Evolutionary conservation across 2,113 vertebrate species (phyloP), one percentile per base, ranked within the genome.

Genomic region (Aspiorhynchus laticeps): DNA sequence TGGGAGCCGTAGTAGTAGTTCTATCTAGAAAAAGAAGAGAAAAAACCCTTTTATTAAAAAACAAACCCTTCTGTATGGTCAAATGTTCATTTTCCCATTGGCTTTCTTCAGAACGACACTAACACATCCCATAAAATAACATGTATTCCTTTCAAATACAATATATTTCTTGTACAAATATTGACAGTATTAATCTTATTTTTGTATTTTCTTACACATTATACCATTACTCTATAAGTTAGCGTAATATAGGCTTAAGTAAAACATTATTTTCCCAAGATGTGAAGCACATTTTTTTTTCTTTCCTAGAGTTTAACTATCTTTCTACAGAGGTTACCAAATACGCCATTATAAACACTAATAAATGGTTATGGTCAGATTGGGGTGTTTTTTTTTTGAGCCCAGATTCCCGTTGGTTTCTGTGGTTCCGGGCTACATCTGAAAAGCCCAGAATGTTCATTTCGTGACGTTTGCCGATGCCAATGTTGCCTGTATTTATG

Each of bases 121-220:
- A 93, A 94, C 95, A 96, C 96, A 95, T 94, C 94, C 95, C 94
- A 94, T 48, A 85, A 87, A 83, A 87, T 90, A 93, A 93, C 90
- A 77, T 92, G 69, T 92, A 89, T 92, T 95, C 89, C 94, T 94
- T 97, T 93, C 86, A 90, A 96, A 97, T 96, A 95, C 94, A 94
- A 96, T 98, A 97, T 98, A 97, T 94, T 98, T 98, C 96, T 97
- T 96, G 96, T 97, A 97, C 96, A 96, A 96, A 95, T 94, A 96
- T 97, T 97, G 96, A 98, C 98, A 99, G 98, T 99, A 99, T 99
- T 99, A 99, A 99, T 98, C 97, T 98, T 99, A 99, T 99, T 99
- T 99, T 99, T 99, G 95, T 99, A 99, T 98, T 98, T 99, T 99
- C 96, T 96, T 98, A 98, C 96, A 96, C 96, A 96, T 96, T 96